Evolutionary conservation across 1,140 invertebrate genomes (phyloP).

Genomic region (Heliconius melpomene): DNA sequence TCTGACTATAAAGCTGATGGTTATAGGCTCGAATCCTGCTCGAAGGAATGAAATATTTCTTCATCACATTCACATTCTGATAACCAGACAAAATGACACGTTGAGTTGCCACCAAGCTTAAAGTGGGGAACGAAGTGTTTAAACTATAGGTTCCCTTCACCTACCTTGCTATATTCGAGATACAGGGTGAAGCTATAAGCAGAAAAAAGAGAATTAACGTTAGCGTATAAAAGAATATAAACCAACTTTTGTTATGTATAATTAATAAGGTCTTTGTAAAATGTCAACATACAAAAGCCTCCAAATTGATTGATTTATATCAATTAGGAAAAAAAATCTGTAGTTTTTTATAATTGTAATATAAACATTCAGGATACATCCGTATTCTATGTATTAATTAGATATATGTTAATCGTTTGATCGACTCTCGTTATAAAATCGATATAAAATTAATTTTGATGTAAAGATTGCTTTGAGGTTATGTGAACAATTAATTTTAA

Average conservation of each 20-base stretch:
- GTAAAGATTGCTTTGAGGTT: constrained; percentile 15
- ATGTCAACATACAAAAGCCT: constrained; percentile 2
- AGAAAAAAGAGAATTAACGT: not conserved
- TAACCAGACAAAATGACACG: too few relatives aligned
- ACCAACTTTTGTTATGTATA: not conserved
- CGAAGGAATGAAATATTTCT: too few relatives aligned
- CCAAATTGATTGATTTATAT: not conserved
- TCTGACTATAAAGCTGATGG: too few relatives aligned
- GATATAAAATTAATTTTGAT: not conserved
- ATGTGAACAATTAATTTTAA: constrained; percentile 24
- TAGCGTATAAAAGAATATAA: not conserved
- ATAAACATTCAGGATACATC: not conserved
- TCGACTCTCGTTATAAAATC: constrained; percentile 10
- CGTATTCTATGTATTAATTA: constrained; percentile 27
- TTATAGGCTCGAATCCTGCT: too few relatives aligned
- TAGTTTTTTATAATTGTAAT: not conserved
- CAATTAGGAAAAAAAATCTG: not conserved
- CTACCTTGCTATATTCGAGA: too few relatives aligned
- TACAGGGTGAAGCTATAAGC: too few relatives aligned
- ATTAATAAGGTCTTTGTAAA: not conserved
- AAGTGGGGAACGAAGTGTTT: too few relatives aligned
- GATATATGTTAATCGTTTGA: constrained; percentile 19
- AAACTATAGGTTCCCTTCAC: too few relatives aligned
- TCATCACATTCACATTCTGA: too few relatives aligned
- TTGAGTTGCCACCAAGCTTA: too few relatives aligned